A percentile compares a stretch with the other conserved stretches of the same genome.
phyloP scores from a whole-genome alignment of 2,888 invertebrate species.

The Unio delphinus region DNA sequence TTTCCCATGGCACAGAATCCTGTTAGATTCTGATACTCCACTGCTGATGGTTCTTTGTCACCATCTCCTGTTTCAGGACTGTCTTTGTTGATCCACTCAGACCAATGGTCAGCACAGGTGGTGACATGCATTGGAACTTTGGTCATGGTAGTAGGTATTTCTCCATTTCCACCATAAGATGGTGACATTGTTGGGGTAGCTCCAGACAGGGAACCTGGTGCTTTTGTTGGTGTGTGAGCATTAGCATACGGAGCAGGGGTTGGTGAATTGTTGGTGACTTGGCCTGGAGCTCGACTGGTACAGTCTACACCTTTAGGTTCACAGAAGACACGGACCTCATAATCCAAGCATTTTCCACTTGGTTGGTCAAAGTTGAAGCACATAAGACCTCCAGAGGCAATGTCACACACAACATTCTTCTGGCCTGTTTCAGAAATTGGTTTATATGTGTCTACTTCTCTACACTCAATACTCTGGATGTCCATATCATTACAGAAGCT shows the following conservation, averaged over 20 bases:
- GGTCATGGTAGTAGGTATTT: too few relatives aligned
- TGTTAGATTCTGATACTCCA: constrained; percentile 16
- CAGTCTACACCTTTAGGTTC: constrained; percentile 72
- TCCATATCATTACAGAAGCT: constrained; percentile 55
- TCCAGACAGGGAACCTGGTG: constrained; percentile 4
- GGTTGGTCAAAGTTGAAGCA: constrained; percentile 73
- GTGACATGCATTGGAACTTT: constrained; percentile 1
- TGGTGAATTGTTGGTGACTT: constrained; percentile 15
- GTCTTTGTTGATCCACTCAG: constrained; percentile 50
- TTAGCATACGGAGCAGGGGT: constrained; percentile 10
- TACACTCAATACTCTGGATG: constrained; percentile 56
- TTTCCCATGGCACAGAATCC: constrained; percentile 47
- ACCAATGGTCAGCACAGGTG: constrained; percentile 36
- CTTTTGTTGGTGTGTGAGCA: constrained; percentile 16
- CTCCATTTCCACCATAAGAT: too few relatives aligned
- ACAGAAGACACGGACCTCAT: constrained; percentile 63
- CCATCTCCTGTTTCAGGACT: constrained; percentile 30
- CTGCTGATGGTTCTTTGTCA: constrained; percentile 33
- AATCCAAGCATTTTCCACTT: constrained; percentile 53
- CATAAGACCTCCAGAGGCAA: constrained; percentile 76
- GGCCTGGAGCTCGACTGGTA: constrained; percentile 31
- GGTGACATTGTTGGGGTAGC: too few relatives aligned
- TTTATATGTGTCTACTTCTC: constrained; percentile 30
- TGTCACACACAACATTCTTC: constrained; percentile 32
- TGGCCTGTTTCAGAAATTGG: constrained; percentile 36